phyloP scores from a whole-genome alignment of 1,140 invertebrate species.

The Atta cephalotes region DNA sequence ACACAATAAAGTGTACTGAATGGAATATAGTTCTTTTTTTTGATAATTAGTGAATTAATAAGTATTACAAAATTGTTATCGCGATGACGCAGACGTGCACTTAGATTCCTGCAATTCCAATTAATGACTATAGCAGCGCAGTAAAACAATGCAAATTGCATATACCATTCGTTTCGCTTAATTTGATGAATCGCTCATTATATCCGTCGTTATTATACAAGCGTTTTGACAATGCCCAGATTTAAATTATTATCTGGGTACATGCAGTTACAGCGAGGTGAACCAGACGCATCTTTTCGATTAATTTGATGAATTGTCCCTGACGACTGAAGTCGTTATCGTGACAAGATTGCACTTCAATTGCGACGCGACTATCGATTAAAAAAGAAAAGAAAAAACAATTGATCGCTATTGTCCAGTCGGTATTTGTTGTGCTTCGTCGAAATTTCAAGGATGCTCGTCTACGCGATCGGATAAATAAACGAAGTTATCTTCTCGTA shows the following conservation, averaged over 20 bases:
- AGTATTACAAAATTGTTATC: conserved; percentile 20
- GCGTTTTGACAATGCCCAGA: conserved; percentile 25
- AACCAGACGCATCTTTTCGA: conserved; percentile 29
- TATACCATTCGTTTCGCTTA: conserved; percentile 28
- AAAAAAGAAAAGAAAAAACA: background rate
- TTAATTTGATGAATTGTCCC: conserved; percentile 56
- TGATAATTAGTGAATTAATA: conserved; percentile 21
- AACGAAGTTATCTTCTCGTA: conserved; percentile 42
- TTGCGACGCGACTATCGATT: background rate
- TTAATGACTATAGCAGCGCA: conserved; percentile 20
- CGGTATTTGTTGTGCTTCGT: conserved; percentile 17
- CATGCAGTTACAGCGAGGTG: background rate
- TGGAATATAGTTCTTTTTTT: background rate
- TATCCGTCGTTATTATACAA: conserved; percentile 19
- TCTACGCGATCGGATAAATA: conserved; percentile 45
- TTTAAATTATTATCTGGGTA: conserved; percentile 3
- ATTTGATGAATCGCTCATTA: conserved; percentile 51
- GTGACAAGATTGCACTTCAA: conserved; percentile 48
- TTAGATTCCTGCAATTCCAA: conserved; percentile 22
- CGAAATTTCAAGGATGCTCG: conserved; percentile 41
- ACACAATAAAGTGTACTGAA: background rate
- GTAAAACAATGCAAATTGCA: conserved; percentile 23
- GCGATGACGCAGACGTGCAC: conserved; percentile 7
- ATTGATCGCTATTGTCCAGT: conserved; percentile 29
- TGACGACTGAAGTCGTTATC: conserved; percentile 43